Base-by-base conservation (phyloP, 2,888 invertebrate genomes). In the Zygothrica quintamaculata region DNA sequence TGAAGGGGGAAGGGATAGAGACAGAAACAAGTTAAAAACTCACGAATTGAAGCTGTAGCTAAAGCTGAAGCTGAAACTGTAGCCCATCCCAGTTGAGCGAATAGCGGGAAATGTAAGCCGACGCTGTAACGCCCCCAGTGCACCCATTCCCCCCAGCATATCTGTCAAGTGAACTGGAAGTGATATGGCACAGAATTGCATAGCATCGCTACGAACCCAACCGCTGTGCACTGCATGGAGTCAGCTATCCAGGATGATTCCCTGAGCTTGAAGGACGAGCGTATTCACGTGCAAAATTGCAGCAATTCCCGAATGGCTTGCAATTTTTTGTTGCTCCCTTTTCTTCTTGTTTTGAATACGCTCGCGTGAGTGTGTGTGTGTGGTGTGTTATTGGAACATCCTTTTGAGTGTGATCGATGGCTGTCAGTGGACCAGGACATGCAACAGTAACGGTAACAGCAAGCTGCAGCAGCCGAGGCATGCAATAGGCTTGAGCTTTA, bases 211-310 rank as follows among this genome's bases (percentile, higher is more conserved):
- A 46, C 25, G 29, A 25, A 9, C 34, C 11, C 22, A 12, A 13
- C 9, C 12, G 29, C n/a, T n/a, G n/a, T n/a, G n/a, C n/a, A n/a
- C n/a, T n/a, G n/a, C 18, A 29, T 36, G 15, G 6, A 25, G 12
- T 5, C 13, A 13, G 13, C 26, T n/a, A 34, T 25, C 42, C 33
- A 42, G 51, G 43, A 48, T 37, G 43, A 67, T 33, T 40, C 18
- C 18, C 31, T 36, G 33, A 48, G 44, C 12, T 31, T 33, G 46
- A 51, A 77, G 64, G 61, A 68, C 65, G 58, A 77, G 81, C 74
- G 87, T 85, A 86, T 87, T 81, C 80, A 81, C 80, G 87, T 85
- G 87, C 87, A 81, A 81, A 81, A 81, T 87, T 81, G 80, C 87
- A 74, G 57, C 80, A 71, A 81, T 85, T 82, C 80, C 82, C 87